A percentile compares a stretch with the other conserved stretches of the same genome.
Conservation (phyloP, 2,113 vertebrate species). For the Physeter macrocephalus region DNA sequence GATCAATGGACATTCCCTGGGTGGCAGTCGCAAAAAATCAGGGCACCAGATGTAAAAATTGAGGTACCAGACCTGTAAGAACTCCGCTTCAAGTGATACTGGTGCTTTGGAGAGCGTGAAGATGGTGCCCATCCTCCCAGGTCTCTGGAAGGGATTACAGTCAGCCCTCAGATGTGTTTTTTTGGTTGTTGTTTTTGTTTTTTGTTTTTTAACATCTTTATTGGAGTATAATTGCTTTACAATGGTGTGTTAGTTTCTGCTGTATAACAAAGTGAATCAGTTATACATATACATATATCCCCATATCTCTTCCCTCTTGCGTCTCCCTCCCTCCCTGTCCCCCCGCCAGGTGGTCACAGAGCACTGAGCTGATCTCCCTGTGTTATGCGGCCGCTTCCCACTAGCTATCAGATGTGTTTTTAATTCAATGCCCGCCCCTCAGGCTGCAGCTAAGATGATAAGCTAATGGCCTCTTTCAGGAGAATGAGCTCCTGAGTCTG, state of each 20-base stretch:
- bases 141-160: not conserved
- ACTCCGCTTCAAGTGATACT: not conserved
- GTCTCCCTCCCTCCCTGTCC: too few species aligned
- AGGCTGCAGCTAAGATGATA: not conserved
- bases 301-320: too few species aligned
- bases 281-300: too few species aligned
- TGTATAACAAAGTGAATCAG: too few species aligned
- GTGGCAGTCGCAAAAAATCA: not conserved
- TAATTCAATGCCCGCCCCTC: not conserved
- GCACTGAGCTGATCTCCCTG: too few species aligned
- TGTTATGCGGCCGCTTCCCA: too few species aligned
- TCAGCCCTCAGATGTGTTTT: not conserved
- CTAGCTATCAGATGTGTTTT: too few species aligned
- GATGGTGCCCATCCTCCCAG: not conserved
- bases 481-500: not conserved
- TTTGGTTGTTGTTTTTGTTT: too few species aligned
- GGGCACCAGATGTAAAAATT: not conserved
- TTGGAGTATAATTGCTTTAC: too few species aligned
- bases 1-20: not conserved
- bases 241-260: too few species aligned
- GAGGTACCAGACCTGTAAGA: not conserved
- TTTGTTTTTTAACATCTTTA: too few species aligned
- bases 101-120: not conserved
- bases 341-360: too few species aligned
- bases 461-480: not conserved